Conservation (phyloP, 92 coral and sea anemone species). For the Pocillopora grandis region DNA sequence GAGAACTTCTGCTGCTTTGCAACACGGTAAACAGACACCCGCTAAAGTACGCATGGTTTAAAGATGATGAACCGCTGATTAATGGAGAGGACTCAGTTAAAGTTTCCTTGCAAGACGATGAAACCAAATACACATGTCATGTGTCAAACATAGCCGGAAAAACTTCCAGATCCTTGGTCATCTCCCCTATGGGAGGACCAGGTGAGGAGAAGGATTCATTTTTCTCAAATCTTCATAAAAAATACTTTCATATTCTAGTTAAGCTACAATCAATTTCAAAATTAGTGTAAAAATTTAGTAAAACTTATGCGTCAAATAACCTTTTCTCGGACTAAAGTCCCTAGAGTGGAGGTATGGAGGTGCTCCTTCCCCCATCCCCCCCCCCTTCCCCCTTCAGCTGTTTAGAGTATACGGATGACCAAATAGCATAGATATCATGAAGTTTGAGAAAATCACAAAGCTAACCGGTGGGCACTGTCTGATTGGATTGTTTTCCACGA, state of each 20-base stretch:
- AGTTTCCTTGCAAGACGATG: slow-evolving; percentile 3
- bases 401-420: not conserved
- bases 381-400: not conserved
- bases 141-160: slow-evolving; percentile 36
- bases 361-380: not conserved
- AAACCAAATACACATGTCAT: slow-evolving; percentile 20
- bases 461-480: no score
- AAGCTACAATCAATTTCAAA: no score
- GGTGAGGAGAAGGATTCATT: not conserved
- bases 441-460: no score
- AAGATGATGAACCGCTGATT: slow-evolving; percentile 21
- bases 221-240: not conserved
- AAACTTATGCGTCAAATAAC: no score
- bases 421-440: not conserved
- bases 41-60: slow-evolving; percentile 26
- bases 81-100: slow-evolving; percentile 15
- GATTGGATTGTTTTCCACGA: no score
- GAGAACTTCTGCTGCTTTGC: slow-evolving; percentile 10
- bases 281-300: no score
- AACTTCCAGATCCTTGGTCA: slow-evolving; percentile 2
- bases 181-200: slow-evolving; percentile 10
- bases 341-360: no score
- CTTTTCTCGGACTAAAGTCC: no score
- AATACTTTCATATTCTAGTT: no score
- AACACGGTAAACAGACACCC: slow-evolving; percentile 32